phyloP scores from a whole-genome alignment of 2,888 invertebrate species.

The Teleogryllus oceanicus region DNA sequence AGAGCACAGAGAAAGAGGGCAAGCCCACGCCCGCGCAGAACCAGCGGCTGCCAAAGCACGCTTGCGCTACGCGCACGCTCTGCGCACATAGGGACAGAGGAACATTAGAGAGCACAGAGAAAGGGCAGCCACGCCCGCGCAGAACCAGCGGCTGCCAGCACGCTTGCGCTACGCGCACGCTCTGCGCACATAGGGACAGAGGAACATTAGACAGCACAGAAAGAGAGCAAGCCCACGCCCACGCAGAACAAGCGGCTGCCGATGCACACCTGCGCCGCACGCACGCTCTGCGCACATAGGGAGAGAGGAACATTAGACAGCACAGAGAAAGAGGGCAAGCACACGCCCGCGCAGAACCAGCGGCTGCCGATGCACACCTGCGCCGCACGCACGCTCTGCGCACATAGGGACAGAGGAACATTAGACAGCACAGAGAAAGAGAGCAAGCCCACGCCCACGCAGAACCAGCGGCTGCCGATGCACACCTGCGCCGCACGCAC shows the following conservation, averaged over 20 bases:
- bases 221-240: no score
- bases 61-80: neutral
- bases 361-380: neutral
- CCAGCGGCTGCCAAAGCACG: neutral
- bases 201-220: neutral
- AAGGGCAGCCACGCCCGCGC: neutral
- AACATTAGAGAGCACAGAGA: neutral
- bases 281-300: neutral
- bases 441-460: neutral
- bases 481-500: neutral
- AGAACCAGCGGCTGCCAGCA: neutral
- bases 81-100: neutral
- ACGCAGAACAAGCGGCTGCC: neutral
- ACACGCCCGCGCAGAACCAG: neutral
- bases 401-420: neutral
- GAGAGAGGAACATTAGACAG: neutral
- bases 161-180: neutral
- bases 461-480: neutral
- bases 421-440: neutral
- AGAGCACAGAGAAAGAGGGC: neutral
- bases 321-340: no score
- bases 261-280: neutral
- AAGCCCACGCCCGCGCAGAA: neutral
- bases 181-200: neutral
- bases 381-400: neutral